Base-by-base conservation (phyloP, 2,888 invertebrate species). In the Liposcelis brunnea region DNA sequence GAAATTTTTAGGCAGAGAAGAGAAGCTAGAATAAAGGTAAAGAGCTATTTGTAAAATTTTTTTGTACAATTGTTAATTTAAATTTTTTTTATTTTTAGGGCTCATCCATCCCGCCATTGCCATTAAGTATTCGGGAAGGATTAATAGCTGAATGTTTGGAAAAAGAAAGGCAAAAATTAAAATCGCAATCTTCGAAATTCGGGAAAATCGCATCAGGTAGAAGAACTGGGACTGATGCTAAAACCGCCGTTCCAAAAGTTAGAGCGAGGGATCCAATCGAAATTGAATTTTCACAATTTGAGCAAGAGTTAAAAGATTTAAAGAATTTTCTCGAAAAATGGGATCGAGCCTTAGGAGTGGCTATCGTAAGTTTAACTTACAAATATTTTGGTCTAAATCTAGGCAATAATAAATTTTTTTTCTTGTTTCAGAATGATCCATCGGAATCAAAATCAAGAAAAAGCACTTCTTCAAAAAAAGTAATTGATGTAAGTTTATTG, bases 251-350 rank as follows among this genome's bases (percentile, higher is more conserved):
- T n/a, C n/a, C n/a, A n/a, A n/a, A n/a, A n/a, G n/a, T n/a, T n/a
- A n/a, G n/a, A n/a, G n/a, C n/a, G n/a, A n/a, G n/a, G n/a, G n/a
- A n/a, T 8, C 43, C 31, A 31, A 15, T 42, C 12, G 42, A 21
- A 42, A 19, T 16, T 42, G 11, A 26, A 26, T 6, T 26, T 26
- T 26, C 8, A 4, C 6, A 11, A 42, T 34, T 35, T 26, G 34
- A 46, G 21, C 19, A 11, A 16, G 46, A 46, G 8, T 35, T 32
- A 3, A 31, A 19, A 2, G 43, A 46, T 3, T 8, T 46, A 5
- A n/a, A 42, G 2, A 42, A 33, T 11, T 21, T 46, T n/a, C 34
- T 46, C 11, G 46, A 46, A 43, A 14, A 14, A 19, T 46, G 46
- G 46, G 46, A 46, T 19, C 18, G 42, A 46, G 10, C 26, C 14